Evolutionary conservation across 2,888 invertebrate species (phyloP).

Genomic region (Erebia palarica): DNA sequence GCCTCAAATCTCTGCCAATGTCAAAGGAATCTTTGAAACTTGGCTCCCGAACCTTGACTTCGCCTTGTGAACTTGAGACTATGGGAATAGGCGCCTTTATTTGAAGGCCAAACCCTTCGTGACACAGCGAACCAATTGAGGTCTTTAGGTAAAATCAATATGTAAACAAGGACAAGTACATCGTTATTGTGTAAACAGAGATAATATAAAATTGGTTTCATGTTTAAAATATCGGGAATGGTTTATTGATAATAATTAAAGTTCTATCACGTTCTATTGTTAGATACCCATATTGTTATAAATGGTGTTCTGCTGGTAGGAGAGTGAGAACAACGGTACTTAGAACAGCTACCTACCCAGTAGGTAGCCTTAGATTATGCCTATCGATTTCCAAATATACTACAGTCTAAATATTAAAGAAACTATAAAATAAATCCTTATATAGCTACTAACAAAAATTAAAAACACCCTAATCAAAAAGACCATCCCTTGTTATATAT

Average conservation of each 20-base stretch:
- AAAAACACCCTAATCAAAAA: no score
- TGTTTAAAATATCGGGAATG: neutral
- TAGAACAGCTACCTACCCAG: no score
- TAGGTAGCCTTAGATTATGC: no score
- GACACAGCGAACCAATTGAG: constrained; percentile 26
- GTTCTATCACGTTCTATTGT: neutral
- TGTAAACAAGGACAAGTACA: constrained; percentile 27
- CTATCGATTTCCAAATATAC: no score
- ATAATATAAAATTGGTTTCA: constrained; percentile 4
- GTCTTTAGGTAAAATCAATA: constrained; percentile 31
- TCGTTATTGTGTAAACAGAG: constrained; percentile 20
- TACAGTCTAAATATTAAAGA: no score
- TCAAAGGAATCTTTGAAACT: constrained; percentile 13
- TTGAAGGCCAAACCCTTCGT: constrained; percentile 35
- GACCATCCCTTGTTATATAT: no score
- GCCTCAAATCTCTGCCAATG: constrained; percentile 12
- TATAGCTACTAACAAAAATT: no score
- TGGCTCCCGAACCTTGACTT: constrained; percentile 24
- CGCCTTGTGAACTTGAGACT: constrained; percentile 24
- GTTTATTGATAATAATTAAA: neutral
- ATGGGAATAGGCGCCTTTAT: constrained; percentile 25
- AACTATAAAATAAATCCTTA: no score
- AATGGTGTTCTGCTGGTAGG: no score
- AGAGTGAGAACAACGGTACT: no score
- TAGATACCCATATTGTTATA: no score